Percentiles rank a stretch among this genome's conserved stretches.
Conservation (phyloP, 1,140 invertebrate genomes). For the Meloidogyne floridensis region DNA sequence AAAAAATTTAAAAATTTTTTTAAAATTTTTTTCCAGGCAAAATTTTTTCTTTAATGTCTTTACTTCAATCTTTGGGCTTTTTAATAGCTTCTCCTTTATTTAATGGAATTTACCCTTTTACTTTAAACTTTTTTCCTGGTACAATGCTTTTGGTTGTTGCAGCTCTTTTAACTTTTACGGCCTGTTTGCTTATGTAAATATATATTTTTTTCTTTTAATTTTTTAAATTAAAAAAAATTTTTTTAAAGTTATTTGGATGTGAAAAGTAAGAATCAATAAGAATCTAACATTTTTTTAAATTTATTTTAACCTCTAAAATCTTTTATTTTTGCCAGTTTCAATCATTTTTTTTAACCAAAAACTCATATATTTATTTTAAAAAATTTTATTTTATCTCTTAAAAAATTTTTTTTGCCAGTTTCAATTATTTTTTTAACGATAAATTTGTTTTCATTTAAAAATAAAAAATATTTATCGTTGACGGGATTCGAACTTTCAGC, state of each 20-base stretch:
- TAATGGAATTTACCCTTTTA: constrained; percentile 58
- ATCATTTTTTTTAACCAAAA: no score
- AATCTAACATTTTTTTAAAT: no score
- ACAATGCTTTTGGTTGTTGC: constrained; percentile 49
- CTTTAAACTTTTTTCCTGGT: constrained; percentile 55
- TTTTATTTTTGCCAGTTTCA: no score
- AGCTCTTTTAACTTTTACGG: constrained; percentile 31
- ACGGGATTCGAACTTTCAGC: not conserved
- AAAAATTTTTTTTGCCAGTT: not conserved
- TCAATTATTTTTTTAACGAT: not conserved
- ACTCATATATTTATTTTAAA: no score
- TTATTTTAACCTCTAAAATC: no score
- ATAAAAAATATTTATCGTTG: not conserved
- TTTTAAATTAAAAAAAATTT: not conserved
- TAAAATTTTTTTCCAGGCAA: constrained; percentile 40
- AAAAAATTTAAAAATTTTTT: not conserved
- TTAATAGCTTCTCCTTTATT: constrained; percentile 57
- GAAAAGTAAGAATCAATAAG: not conserved
- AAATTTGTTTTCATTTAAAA: not conserved
- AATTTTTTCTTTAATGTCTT: constrained; percentile 52
- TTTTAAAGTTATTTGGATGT: not conserved
- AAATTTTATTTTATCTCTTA: no score
- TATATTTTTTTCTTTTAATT: constrained; percentile 25
- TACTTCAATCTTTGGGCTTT: constrained; percentile 55
- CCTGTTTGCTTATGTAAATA: constrained; percentile 42